Base-by-base conservation (phyloP, 2,797 vertebrate genomes). In the Hippoglossus hippoglossus region DNA sequence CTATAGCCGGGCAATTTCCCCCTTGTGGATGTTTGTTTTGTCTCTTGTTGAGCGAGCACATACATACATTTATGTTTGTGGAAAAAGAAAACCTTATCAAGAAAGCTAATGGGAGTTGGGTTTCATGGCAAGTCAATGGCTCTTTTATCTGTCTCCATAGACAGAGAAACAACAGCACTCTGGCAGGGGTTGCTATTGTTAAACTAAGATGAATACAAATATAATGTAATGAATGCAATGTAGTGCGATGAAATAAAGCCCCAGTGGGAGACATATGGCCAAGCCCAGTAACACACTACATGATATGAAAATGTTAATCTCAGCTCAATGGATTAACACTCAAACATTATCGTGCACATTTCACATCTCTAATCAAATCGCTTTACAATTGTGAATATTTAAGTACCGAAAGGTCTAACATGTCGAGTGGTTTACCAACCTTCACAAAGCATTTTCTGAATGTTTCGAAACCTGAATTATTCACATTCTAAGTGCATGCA, bases 391-490 rank as follows among this genome's bases (percentile, higher is more conserved):
- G 18, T 19, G 44, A 46, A 46, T 46, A 5, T 16, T 46, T 16
- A 18, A 46, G 12, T 16, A 19, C 18, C 18, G 0, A 2, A 19
- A 8, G 18, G 15, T 16, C 6, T 6, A 46, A 46, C 44, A 46
- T 44, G 41, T 44, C 11, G 44, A 16, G 44, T 16, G 44, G 44
- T 46, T 46, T 46, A 16, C 44, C 18, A 16, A 46, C 44, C 4
- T 46, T 19, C 18, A 5, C 47, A 49, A 49, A 49, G 18, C 47
- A 16, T 12, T n/a, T 21, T 22, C 6, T 39, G 4, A 36, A 22
- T 49, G 6, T 39, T 34, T 39, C 21, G 16, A 21, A 56, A 56
- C 12, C 28, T 39, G 53, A 61, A 57, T 49, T 74, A 26, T 64
- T 65, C 11, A 47, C 46, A 28, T 51, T 10, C 10, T 50, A 59